Percentiles rank a stretch among this genome's conserved stretches.
Evolutionary conservation across 2,888 invertebrate species (phyloP).

Genomic region (Microchrysa polita): DNA sequence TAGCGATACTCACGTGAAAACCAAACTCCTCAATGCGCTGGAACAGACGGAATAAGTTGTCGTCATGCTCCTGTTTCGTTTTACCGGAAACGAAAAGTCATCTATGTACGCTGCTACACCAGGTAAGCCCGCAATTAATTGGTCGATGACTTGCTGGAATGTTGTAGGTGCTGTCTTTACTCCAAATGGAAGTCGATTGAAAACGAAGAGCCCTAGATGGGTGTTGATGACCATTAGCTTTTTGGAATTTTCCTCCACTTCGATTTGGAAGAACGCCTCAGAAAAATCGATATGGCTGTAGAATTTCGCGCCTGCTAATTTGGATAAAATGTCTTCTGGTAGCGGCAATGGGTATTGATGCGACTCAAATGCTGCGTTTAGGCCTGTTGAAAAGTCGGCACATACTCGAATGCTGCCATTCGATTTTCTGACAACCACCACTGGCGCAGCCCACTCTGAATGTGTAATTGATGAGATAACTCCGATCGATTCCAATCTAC

Average conservation of each 20-base stretch:
- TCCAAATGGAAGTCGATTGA: constrained; percentile 47
- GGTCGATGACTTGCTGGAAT: constrained; percentile 51
- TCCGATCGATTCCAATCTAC: too few relatives aligned
- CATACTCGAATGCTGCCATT: constrained; percentile 51
- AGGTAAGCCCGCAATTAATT: background rate
- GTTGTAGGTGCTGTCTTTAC: constrained; percentile 51
- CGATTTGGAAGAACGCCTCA: constrained; percentile 52
- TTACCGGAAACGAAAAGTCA: too few relatives aligned
- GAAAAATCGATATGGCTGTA: constrained; percentile 1
- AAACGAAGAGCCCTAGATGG: constrained; percentile 31
- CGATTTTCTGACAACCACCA: constrained; percentile 49
- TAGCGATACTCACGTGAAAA: background rate
- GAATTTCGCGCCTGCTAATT: background rate
- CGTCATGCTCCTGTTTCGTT: background rate
- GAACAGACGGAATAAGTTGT: background rate
- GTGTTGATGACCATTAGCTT: constrained; percentile 42
- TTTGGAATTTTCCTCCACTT: constrained; percentile 50
- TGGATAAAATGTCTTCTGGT: background rate
- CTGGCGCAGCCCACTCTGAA: constrained; percentile 52
- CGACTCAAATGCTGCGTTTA: constrained; percentile 50
- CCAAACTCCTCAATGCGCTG: constrained; percentile 13
- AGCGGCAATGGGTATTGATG: constrained; percentile 51
- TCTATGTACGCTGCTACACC: too few relatives aligned
- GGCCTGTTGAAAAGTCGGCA: constrained; percentile 51
- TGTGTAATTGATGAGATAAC: constrained; percentile 51